Conservation (phyloP, 2,888 invertebrate genomes). For the Biston stratarius region DNA sequence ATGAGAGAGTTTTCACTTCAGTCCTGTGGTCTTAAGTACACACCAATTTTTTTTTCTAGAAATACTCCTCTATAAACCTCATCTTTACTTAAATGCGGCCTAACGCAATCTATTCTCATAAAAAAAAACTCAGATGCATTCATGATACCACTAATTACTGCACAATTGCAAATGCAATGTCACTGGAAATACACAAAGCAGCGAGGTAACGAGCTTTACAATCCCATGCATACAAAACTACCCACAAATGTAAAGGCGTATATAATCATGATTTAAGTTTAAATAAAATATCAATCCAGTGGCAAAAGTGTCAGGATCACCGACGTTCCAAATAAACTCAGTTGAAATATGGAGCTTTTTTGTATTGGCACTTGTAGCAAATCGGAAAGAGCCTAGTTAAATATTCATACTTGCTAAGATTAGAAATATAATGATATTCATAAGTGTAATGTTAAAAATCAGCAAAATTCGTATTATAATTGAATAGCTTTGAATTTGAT, state of each 20-base stretch:
- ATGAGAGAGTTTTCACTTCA: too few relatives aligned
- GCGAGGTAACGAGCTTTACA: conserved; percentile 36
- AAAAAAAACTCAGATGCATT: not conserved
- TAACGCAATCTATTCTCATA: not conserved
- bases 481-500: too few relatives aligned
- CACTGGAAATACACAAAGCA: conserved; percentile 40
- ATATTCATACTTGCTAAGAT: too few relatives aligned
- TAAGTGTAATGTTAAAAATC: too few relatives aligned
- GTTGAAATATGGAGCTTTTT: too few relatives aligned
- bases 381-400: not conserved
- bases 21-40: too few relatives aligned
- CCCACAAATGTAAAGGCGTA: not conserved
- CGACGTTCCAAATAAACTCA: not conserved
- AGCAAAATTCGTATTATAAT: too few relatives aligned
- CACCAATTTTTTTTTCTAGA: too few relatives aligned
- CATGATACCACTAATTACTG: conserved; percentile 13
- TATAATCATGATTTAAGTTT: not conserved
- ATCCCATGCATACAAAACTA: conserved; percentile 40
- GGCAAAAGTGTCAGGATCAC: not conserved
- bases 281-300: not conserved
- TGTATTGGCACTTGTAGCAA: not conserved
- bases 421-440: too few relatives aligned
- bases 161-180: conserved; percentile 31
- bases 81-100: too few relatives aligned
- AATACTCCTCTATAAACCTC: too few relatives aligned